Conservation (phyloP, 2,797 vertebrate species). For the Myotis pilosus region DNA sequence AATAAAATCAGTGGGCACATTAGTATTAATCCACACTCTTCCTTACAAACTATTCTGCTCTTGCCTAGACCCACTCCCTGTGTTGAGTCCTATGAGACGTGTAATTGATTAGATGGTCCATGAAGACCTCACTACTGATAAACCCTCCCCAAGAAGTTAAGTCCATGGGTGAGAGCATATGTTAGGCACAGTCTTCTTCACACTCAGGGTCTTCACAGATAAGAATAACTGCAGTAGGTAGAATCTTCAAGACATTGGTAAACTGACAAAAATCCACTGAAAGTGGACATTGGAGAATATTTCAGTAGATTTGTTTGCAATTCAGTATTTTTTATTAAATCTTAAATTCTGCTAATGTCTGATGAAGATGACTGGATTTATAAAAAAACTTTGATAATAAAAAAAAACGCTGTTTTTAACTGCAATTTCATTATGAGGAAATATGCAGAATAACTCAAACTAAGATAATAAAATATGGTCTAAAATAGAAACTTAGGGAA, state of each 20-base stretch:
- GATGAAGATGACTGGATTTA: background rate
- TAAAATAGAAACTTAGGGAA: slow-evolving; percentile 14
- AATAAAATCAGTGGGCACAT: background rate
- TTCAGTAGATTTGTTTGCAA: background rate
- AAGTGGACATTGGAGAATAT: background rate
- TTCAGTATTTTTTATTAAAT: background rate
- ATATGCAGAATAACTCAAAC: background rate
- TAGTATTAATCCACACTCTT: background rate
- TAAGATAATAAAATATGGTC: background rate
- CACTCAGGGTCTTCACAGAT: background rate
- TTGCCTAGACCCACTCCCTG: background rate
- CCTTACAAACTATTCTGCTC: background rate
- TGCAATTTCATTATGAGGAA: background rate
- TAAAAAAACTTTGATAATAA: background rate
- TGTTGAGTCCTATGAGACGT: background rate
- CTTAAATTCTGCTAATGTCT: background rate
- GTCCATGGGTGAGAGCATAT: background rate
- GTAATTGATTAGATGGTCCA: background rate
- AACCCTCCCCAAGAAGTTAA: background rate
- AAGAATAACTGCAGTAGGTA: background rate
- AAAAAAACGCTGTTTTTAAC: background rate
- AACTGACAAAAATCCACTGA: background rate
- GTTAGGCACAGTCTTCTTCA: background rate
- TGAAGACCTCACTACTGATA: background rate
- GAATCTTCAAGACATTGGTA: background rate